Evolutionary conservation across 2,797 vertebrate genomes (phyloP).

Genomic region (Champsocephalus gunnari): DNA sequence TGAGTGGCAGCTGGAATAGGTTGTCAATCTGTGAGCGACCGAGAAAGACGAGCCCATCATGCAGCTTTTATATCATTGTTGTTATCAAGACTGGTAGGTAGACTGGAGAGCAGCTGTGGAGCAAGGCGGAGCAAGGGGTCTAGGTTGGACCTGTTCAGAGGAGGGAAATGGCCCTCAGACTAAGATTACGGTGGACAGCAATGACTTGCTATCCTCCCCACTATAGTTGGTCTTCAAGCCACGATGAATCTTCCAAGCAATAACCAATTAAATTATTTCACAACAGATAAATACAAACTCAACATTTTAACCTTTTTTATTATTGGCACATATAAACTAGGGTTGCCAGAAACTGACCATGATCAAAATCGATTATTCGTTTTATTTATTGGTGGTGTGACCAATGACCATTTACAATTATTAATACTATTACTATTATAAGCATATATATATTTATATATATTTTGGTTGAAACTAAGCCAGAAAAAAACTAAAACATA

Average conservation of each 20-base stretch:
- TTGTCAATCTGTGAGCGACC: conserved; percentile 68
- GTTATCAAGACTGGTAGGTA: conserved; percentile 72
- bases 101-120: conserved; percentile 34
- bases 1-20: conserved; percentile 71
- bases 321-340: background rate
- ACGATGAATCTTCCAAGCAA: background rate
- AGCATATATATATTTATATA: too few species aligned
- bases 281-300: background rate
- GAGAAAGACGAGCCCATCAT: conserved; percentile 63
- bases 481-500: too few species aligned
- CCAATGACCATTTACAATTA: too few species aligned
- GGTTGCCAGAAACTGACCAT: too few species aligned
- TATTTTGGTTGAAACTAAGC: too few species aligned
- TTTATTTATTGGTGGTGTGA: too few species aligned
- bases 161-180: conserved; percentile 3
- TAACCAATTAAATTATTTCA: background rate
- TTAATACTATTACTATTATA: too few species aligned
- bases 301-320: background rate
- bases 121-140: conserved; percentile 15
- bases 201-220: background rate
- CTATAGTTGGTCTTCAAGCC: background rate
- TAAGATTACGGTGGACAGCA: background rate
- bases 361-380: too few species aligned
- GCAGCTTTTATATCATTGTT: conserved; percentile 63
- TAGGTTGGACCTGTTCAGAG: background rate